Percentiles rank a stretch among this genome's conserved stretches.
Conservation (phyloP, 2,888 invertebrate species). For the Leptinotarsa rubiginosa region DNA sequence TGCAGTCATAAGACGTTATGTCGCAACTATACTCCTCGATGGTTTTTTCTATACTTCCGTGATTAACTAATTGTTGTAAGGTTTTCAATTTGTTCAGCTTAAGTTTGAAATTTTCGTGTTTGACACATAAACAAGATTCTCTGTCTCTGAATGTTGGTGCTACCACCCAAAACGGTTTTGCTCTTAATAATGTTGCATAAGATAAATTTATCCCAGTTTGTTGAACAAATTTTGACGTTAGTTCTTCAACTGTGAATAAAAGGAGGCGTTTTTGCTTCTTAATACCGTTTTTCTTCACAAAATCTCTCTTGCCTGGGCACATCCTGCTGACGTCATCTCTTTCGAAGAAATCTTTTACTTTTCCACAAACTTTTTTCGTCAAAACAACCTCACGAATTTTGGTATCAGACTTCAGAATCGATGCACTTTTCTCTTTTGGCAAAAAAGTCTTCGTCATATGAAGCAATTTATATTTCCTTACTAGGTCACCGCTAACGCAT, state of each 20-base stretch:
- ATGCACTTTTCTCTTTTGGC: too few species aligned
- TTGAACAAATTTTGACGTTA: background rate
- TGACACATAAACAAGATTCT: conserved; percentile 27
- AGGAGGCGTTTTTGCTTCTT: background rate
- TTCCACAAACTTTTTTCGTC: too few species aligned
- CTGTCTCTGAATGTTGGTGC: background rate
- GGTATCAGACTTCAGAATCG: too few species aligned
- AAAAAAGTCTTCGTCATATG: too few species aligned
- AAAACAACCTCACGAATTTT: too few species aligned
- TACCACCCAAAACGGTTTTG: background rate
- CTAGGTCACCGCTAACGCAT: too few species aligned
- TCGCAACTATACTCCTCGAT: too few species aligned
- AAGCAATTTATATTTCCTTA: too few species aligned
- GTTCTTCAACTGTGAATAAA: background rate
- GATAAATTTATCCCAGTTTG: background rate
- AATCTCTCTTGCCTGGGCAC: background rate
- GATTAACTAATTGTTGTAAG: too few species aligned
- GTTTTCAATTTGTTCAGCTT: too few species aligned
- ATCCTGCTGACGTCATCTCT: background rate
- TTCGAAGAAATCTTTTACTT: background rate
- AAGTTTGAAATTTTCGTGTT: conserved; percentile 31
- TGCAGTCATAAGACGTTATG: too few species aligned
- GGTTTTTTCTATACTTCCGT: too few species aligned
- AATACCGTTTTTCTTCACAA: background rate
- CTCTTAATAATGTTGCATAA: background rate